Evolutionary conservation across 1,140 invertebrate species (phyloP).

Genomic region (Hyphantria cunea): DNA sequence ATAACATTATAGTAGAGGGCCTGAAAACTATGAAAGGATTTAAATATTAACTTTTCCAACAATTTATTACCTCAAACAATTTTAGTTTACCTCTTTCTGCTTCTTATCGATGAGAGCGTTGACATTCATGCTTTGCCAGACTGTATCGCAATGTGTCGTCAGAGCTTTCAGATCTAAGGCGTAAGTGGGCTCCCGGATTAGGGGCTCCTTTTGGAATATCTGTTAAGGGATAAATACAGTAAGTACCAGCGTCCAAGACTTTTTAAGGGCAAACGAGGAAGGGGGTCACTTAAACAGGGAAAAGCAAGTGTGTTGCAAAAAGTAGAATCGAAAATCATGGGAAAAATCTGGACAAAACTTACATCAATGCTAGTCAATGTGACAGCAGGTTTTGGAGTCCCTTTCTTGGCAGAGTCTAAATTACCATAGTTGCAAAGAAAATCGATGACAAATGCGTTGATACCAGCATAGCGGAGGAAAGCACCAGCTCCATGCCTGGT

Average conservation of each 20-base stretch:
- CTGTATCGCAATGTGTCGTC: slow-evolving; percentile 58
- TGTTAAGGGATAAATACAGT: slow-evolving; percentile 28
- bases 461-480: slow-evolving; percentile 63
- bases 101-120: slow-evolving; percentile 68
- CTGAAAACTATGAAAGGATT: not conserved
- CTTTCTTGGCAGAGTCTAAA: slow-evolving; percentile 50
- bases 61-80: not conserved
- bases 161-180: slow-evolving; percentile 65
- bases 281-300: too few relatives aligned
- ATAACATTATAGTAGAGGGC: too few relatives aligned
- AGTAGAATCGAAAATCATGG: too few relatives aligned
- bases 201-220: slow-evolving; percentile 63
- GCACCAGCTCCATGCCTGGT: slow-evolving; percentile 55
- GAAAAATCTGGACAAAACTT: too few relatives aligned
- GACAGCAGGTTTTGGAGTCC: slow-evolving; percentile 48
- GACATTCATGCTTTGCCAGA: slow-evolving; percentile 64
- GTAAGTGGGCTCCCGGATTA: slow-evolving; percentile 56
- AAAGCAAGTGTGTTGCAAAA: too few relatives aligned
- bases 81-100: slow-evolving; percentile 46
- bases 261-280: too few relatives aligned
- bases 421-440: slow-evolving; percentile 66
- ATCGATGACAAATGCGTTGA: slow-evolving; percentile 65
- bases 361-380: slow-evolving; percentile 63
- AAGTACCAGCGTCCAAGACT: not conserved
- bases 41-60: not conserved